These are phyloP conservation scores for Xanthia icteritia DNA, from an alignment of 2,888 invertebrate genomes.

Conservation along the genomic window DNA sequence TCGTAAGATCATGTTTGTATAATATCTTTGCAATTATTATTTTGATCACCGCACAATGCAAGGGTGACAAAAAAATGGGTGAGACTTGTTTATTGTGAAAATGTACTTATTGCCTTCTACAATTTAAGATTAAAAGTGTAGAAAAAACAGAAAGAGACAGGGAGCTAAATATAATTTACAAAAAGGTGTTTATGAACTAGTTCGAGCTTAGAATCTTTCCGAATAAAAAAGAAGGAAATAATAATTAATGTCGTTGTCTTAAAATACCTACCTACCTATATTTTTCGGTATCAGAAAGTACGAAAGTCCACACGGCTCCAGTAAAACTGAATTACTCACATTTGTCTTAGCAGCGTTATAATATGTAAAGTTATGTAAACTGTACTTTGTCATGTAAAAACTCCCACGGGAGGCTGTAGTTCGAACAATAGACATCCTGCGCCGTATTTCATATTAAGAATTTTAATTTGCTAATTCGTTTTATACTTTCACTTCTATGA, in stretches of 20 bases:
- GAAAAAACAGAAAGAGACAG: background rate
- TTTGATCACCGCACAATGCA: constrained; percentile 14
- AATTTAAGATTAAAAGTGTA: background rate
- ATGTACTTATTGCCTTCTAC: too few relatives aligned
- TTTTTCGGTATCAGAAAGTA: background rate
- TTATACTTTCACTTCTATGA: constrained; percentile 2
- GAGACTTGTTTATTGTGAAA: background rate
- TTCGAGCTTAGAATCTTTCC: background rate
- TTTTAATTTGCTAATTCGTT: constrained; percentile 14
- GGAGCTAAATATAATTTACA: background rate
- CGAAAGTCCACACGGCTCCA: too few relatives aligned
- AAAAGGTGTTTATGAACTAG: background rate
- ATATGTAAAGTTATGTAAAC: constrained; percentile 15
- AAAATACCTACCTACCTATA: background rate
- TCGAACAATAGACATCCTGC: background rate
- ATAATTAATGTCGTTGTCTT: background rate
- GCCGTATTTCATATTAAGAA: background rate
- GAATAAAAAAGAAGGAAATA: background rate
- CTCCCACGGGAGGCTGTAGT: background rate
- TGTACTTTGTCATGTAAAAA: background rate
- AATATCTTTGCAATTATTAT: constrained; percentile 7
- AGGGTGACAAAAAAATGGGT: constrained; percentile 1
- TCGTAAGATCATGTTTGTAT: background rate
- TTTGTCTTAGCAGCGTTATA: background rate
- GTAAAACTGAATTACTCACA: background rate